These are phyloP conservation scores for Patiria miniata DNA, from an alignment of 35 echinoderm and acorn worm genomes.

Conservation along the genomic window DNA sequence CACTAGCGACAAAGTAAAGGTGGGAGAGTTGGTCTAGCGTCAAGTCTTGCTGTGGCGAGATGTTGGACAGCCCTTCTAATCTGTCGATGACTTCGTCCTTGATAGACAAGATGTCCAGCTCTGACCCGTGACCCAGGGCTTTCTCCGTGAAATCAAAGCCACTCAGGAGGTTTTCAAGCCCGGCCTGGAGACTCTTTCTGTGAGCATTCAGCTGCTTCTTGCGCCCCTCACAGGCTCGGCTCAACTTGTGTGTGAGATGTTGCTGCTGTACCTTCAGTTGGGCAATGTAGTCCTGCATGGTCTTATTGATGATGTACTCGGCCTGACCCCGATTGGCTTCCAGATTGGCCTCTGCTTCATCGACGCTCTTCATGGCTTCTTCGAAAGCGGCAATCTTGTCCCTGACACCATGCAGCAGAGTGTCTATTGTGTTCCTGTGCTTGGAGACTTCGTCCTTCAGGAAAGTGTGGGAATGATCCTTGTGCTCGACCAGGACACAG, in stretches of 20 bases:
- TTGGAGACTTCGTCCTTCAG: slow-evolving; percentile 91
- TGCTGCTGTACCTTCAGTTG: slow-evolving; percentile 80
- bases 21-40: slow-evolving; percentile 93
- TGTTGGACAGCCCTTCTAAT: slow-evolving; percentile 72
- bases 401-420: slow-evolving; percentile 77
- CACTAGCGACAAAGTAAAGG: slow-evolving; percentile 85
- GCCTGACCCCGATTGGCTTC: slow-evolving; percentile 97
- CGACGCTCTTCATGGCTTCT: slow-evolving; percentile 78
- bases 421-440: slow-evolving; percentile 92
- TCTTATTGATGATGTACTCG: slow-evolving; percentile 95
- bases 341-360: slow-evolving; percentile 92
- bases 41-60: slow-evolving; percentile 95
- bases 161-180: slow-evolving; percentile 90
- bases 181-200: slow-evolving; percentile 79
- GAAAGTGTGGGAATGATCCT: slow-evolving; percentile 92
- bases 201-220: slow-evolving; percentile 88
- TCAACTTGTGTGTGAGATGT: slow-evolving; percentile 67
- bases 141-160: slow-evolving; percentile 99
- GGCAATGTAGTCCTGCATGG: slow-evolving; percentile 78
- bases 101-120: slow-evolving; percentile 95
- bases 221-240: slow-evolving; percentile 74
- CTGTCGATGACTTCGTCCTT: slow-evolving; percentile 97
- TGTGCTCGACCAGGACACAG: slow-evolving; percentile 97
- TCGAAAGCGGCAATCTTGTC: slow-evolving; percentile 92
- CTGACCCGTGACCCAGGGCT: slow-evolving; percentile 93